phyloP scores from a whole-genome alignment of 2,797 vertebrate species.

The Acrocephalus scirpaceus region DNA sequence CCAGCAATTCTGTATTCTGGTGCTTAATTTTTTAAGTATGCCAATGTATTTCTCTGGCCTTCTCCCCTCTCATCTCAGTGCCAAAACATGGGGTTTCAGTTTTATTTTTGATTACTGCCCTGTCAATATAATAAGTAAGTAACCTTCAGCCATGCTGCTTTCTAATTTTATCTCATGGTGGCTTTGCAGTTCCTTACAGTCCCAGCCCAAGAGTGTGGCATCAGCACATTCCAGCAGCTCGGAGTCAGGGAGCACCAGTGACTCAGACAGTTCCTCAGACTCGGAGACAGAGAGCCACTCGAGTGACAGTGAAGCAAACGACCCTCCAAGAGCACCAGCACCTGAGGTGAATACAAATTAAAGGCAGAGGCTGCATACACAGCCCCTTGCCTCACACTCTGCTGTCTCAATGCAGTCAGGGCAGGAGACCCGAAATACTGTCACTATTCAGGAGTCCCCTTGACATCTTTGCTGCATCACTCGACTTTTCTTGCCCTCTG shows the following conservation, averaged over 20 bases:
- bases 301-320: conserved; percentile 76
- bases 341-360: conserved; percentile 54
- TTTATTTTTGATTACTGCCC: not conserved
- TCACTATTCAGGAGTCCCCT: not conserved
- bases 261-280: conserved; percentile 88
- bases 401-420: not conserved
- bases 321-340: conserved; percentile 58
- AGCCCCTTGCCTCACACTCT: not conserved
- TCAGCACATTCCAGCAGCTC: conserved; percentile 84
- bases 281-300: conserved; percentile 85
- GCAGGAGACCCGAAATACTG: not conserved
- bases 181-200: conserved; percentile 74
- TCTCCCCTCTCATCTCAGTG: not conserved
- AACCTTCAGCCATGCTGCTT: not conserved
- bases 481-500: not conserved
- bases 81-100: not conserved
- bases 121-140: not conserved
- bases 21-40: not conserved
- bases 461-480: not conserved
- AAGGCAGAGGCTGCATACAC: not conserved
- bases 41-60: not conserved
- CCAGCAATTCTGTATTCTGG: not conserved
- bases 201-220: conserved; percentile 74
- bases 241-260: conserved; percentile 86
- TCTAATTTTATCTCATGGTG: conserved; percentile 58